Evolutionary conservation across 2,113 vertebrate genomes (phyloP), one percentile per base, ranked within the genome.

Genomic region (Podiceps cristatus): DNA sequence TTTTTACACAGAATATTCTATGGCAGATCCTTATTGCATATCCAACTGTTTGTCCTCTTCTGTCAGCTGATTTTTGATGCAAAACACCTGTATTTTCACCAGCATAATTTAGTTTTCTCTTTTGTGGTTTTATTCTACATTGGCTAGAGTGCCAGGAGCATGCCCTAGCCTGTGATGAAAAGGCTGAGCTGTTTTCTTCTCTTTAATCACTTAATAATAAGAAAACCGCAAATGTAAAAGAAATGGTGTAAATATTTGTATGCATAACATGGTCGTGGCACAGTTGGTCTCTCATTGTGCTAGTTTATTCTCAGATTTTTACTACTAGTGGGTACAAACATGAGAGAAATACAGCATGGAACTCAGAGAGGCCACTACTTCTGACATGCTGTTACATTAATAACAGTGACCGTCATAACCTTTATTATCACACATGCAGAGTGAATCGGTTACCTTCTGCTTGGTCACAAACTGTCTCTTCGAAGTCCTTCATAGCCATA

Each of bases 11-110:
- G 42, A 69, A 72, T 33, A 50, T 6, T 81, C n/a, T 63, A 2
- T n/a, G 18, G 6, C 2, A 1, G 4, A 45, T 18, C 18, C 9
- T 90, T 63, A 31, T 5, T 74, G n/a, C 3, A 1, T 10, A 33
- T 81, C 15, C 9, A 49, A 8, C 5, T 71, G 1, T 74, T 66
- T 58, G 16, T 62, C 37, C 18, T 79, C 49, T 79, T 90, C 47
- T 72, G 13, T 40, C 19, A 76, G 15, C 14, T 35, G 14, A 52
- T 33, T 90, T 63, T 71, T 88, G 11, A n/a, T 56, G 33, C 18
- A 68, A 52, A 88, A 52, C 25, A 79, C 11, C 11, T 49, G 13
- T 42, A 40, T 85, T 86, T 90, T 88, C 67, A 86, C 31, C 7
- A 42, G 17, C 16, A 63, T 17, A 1, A 37, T 74, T 17, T 75